Percentiles rank a stretch among this genome's conserved stretches.
Evolutionary conservation across 2,888 invertebrate species (phyloP).

Genomic region (Apodemia hepburni): DNA sequence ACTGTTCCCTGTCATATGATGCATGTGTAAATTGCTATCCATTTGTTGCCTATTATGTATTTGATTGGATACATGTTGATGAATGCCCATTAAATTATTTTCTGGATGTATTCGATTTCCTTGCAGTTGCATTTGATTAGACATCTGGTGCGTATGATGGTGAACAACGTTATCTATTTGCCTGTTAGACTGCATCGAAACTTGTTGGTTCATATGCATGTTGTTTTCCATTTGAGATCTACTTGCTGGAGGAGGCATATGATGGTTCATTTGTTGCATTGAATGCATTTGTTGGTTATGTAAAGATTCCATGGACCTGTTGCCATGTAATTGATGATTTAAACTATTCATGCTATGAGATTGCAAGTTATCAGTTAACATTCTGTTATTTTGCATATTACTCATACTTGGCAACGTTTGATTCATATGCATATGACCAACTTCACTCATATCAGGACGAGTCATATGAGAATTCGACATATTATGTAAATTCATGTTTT

Average conservation of each 20-base stretch:
- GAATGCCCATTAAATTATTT: constrained; percentile 63
- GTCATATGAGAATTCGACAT: constrained; percentile 56
- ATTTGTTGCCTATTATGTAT: constrained; percentile 68
- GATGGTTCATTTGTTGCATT: constrained; percentile 70
- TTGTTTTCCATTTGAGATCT: constrained; percentile 61
- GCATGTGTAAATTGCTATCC: constrained; percentile 68
- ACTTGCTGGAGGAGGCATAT: constrained; percentile 48
- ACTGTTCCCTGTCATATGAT: constrained; percentile 61
- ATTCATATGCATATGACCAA: constrained; percentile 71
- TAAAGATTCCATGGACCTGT: constrained; percentile 63
- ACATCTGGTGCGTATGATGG: constrained; percentile 71
- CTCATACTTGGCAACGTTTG: constrained; percentile 59
- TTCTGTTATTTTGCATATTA: constrained; percentile 66
- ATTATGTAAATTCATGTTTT: constrained; percentile 65
- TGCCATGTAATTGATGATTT: constrained; percentile 63
- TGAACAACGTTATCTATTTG: constrained; percentile 61
- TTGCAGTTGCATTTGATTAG: constrained; percentile 70
- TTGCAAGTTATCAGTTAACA: constrained; percentile 71
- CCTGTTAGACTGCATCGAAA: constrained; percentile 64
- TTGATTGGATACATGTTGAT: constrained; percentile 66
- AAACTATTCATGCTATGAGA: constrained; percentile 60
- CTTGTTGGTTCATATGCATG: constrained; percentile 66
- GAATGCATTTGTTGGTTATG: constrained; percentile 65
- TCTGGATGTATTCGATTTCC: constrained; percentile 64
- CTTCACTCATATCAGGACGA: constrained; percentile 57